Conservation (phyloP, 2,888 invertebrate genomes). For the Pherbina coryleti region DNA sequence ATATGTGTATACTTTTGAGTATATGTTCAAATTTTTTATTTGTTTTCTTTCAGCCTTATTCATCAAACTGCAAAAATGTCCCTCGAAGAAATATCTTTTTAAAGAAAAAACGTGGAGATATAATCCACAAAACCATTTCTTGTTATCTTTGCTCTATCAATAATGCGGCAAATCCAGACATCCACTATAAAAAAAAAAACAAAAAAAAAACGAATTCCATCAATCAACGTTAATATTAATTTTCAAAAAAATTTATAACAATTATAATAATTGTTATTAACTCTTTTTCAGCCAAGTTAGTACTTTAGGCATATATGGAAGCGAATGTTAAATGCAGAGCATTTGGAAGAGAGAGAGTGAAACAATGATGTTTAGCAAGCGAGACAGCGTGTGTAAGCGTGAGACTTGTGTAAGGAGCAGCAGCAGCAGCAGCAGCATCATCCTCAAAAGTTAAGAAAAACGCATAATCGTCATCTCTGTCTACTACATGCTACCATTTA, state of each 20-base stretch:
- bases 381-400: background rate
- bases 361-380: background rate
- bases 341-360: background rate
- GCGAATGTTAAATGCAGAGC: background rate
- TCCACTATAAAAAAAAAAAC: background rate
- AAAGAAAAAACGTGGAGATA: background rate
- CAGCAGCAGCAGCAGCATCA: background rate
- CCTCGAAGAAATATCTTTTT: background rate
- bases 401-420: too few species aligned
- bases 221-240: conserved; percentile 1
- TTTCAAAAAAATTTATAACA: conserved; percentile 18
- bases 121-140: background rate
- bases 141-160: too few species aligned
- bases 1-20: background rate
- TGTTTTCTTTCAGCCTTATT: conserved; percentile 10
- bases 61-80: background rate
- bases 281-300: conserved; percentile 35
- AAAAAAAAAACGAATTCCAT: background rate
- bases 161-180: too few species aligned
- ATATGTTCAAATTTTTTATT: background rate
- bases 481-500: conserved; percentile 5
- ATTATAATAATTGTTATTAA: conserved; percentile 37
- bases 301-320: background rate
- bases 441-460: background rate
- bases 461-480: background rate